Conservation (phyloP, 2,888 invertebrate species). For the Patella ulyssiponensis region DNA sequence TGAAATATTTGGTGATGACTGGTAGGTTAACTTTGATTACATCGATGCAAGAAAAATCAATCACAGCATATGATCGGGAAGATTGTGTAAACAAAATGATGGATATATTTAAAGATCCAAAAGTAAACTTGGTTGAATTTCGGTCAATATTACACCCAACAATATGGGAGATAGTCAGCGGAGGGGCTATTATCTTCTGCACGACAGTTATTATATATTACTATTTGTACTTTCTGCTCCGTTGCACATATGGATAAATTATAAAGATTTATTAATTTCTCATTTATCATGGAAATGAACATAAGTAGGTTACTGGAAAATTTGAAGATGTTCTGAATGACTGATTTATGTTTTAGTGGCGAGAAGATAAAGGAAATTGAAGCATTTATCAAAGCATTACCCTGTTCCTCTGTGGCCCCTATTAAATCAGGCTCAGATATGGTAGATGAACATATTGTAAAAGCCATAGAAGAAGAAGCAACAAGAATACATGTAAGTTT, state of each 20-base stretch:
- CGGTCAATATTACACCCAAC: too few relatives aligned
- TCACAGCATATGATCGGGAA: neutral
- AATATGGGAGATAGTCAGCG: too few relatives aligned
- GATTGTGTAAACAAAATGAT: neutral
- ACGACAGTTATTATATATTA: too few relatives aligned
- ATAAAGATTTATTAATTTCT: too few relatives aligned
- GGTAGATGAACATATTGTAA: slow-evolving; percentile 80
- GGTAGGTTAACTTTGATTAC: slow-evolving; percentile 68
- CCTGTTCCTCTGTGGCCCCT: slow-evolving; percentile 78
- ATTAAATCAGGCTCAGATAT: slow-evolving; percentile 81
- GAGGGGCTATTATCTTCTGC: too few relatives aligned
- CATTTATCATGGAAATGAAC: too few relatives aligned
- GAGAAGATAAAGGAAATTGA: slow-evolving; percentile 70
- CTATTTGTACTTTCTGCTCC: too few relatives aligned
- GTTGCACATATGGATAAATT: too few relatives aligned
- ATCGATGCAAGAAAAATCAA: neutral
- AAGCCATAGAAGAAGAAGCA: slow-evolving; percentile 75
- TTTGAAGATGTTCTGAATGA: too few relatives aligned
- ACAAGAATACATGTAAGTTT: slow-evolving; percentile 63
- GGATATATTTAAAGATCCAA: too few relatives aligned
- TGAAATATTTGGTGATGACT: slow-evolving; percentile 77
- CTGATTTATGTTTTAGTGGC: slow-evolving; percentile 36
- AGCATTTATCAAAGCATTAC: slow-evolving; percentile 82
- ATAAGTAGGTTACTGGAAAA: too few relatives aligned
- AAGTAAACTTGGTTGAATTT: too few relatives aligned